phyloP scores from a whole-genome alignment of 2,797 vertebrate species.

The Takifugu ocellatus region DNA sequence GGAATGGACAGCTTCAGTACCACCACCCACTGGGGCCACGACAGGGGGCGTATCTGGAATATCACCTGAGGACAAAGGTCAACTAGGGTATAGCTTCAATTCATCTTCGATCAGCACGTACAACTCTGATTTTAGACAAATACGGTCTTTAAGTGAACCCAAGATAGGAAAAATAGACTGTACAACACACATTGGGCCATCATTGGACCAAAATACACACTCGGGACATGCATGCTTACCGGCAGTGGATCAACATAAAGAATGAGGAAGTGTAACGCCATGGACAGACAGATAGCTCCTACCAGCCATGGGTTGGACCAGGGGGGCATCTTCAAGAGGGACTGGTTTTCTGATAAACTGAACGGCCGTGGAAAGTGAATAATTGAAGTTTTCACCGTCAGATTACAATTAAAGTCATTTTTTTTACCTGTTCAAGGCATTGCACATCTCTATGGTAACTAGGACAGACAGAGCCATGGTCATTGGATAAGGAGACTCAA shows the following conservation, averaged over 20 bases:
- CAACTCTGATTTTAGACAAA: no score
- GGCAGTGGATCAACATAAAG: conserved; percentile 79
- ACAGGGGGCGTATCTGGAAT: conserved; percentile 79
- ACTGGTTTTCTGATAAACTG: conserved; percentile 82
- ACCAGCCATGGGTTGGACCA: conserved; percentile 82
- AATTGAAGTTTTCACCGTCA: neutral
- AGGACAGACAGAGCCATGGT: conserved; percentile 82
- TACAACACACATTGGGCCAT: neutral
- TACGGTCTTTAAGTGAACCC: no score
- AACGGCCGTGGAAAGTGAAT: neutral
- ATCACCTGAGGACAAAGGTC: conserved; percentile 57
- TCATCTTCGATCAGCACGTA: neutral
- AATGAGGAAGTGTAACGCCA: conserved; percentile 81
- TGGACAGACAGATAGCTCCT: conserved; percentile 80
- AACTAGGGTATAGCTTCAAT: no score
- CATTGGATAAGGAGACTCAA: conserved; percentile 81
- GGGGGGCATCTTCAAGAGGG: conserved; percentile 79
- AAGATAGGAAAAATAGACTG: no score
- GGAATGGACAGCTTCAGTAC: conserved; percentile 82
- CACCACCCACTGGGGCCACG: conserved; percentile 79
- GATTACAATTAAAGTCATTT: neutral
- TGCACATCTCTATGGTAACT: conserved; percentile 84
- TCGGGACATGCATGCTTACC: conserved; percentile 50
- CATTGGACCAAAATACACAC: neutral
- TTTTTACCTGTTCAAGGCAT: conserved; percentile 79